A percentile compares a stretch with the other conserved stretches of the same genome.
Evolutionary conservation across 2,797 vertebrate species (phyloP).

Genomic region (Diglossa cyanea): DNA sequence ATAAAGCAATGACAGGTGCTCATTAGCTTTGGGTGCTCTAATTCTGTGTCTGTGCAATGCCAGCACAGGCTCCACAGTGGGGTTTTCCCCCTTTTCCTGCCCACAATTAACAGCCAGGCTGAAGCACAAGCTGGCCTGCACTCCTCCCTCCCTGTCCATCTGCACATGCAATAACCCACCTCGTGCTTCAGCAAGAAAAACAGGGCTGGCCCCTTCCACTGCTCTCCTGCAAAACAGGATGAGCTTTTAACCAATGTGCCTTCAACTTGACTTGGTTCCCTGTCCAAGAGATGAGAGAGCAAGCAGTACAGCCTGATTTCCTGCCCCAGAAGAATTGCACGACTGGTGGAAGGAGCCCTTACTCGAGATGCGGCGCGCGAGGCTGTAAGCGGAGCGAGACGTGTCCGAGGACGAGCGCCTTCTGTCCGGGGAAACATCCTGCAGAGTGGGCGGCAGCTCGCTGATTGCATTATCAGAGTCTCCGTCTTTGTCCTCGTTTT

Average conservation of each 20-base stretch:
- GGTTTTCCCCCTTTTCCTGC: background rate
- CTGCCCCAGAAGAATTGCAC: background rate
- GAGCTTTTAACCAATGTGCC: background rate
- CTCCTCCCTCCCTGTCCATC: background rate
- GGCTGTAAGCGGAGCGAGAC: slow-evolving; percentile 82
- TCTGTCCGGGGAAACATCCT: slow-evolving; percentile 74
- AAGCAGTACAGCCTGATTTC: background rate
- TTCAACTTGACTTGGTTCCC: background rate
- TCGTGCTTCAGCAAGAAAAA: background rate
- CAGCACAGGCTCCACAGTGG: background rate
- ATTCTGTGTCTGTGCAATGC: background rate
- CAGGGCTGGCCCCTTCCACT: background rate
- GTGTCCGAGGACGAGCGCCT: slow-evolving; percentile 79
- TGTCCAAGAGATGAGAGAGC: background rate
- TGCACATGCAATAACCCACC: accelerated
- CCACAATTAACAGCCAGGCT: background rate
- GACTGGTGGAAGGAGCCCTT: slow-evolving; percentile 40
- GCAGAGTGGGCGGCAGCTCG: slow-evolving; percentile 71
- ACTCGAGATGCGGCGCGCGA: slow-evolving; percentile 84
- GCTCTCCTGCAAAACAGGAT: background rate
- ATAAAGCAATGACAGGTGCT: accelerated
- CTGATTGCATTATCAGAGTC: slow-evolving; percentile 74
- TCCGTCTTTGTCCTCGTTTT: slow-evolving; percentile 79
- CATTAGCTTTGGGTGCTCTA: background rate
- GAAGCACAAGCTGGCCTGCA: background rate